Percentiles rank a stretch among this genome's conserved stretches.
These are phyloP conservation scores for Drosophila gunungcola DNA, from an alignment of 1,140 invertebrate genomes.

Conservation along the genomic window DNA sequence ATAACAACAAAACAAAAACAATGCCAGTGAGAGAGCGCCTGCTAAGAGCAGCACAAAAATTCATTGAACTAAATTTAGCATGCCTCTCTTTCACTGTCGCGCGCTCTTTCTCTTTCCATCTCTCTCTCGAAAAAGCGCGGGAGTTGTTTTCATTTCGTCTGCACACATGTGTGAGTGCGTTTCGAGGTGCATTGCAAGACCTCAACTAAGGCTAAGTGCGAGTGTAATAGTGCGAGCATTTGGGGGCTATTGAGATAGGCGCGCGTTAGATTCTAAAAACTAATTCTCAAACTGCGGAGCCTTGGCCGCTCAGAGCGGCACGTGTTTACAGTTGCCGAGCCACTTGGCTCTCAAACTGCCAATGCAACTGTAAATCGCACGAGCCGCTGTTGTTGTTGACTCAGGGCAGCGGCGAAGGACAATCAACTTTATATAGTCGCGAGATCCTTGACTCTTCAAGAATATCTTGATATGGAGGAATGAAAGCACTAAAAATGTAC, in stretches of 20 bases:
- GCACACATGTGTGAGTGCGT: conserved; percentile 64
- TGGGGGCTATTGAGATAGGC: conserved; percentile 81
- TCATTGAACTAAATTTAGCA: conserved; percentile 80
- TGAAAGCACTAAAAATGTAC: not conserved
- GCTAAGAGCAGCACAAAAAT: conserved; percentile 52
- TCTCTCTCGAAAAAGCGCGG: conserved; percentile 59
- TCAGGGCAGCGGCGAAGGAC: conserved; percentile 44
- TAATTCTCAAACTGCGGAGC: conserved; percentile 65
- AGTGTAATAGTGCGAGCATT: conserved; percentile 54
- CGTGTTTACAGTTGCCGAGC: conserved; percentile 64
- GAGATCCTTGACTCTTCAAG: conserved; percentile 31
- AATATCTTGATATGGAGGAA: conserved; percentile 6
- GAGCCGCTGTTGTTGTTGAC: conserved; percentile 22
- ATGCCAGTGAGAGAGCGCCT: conserved; percentile 22
- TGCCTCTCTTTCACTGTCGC: conserved; percentile 34
- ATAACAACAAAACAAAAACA: conserved; percentile 78
- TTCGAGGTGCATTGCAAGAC: conserved; percentile 82
- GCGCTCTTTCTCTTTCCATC: conserved; percentile 24
- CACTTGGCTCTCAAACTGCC: conserved; percentile 52
- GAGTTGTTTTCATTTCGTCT: conserved; percentile 69
- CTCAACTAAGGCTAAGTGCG: conserved; percentile 78
- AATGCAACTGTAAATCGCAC: conserved; percentile 44
- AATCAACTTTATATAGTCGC: conserved; percentile 41
- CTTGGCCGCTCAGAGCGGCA: conserved; percentile 71
- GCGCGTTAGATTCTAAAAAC: conserved; percentile 59